phyloP scores from a whole-genome alignment of 2,888 invertebrate species.

The Campoletis raptor region DNA sequence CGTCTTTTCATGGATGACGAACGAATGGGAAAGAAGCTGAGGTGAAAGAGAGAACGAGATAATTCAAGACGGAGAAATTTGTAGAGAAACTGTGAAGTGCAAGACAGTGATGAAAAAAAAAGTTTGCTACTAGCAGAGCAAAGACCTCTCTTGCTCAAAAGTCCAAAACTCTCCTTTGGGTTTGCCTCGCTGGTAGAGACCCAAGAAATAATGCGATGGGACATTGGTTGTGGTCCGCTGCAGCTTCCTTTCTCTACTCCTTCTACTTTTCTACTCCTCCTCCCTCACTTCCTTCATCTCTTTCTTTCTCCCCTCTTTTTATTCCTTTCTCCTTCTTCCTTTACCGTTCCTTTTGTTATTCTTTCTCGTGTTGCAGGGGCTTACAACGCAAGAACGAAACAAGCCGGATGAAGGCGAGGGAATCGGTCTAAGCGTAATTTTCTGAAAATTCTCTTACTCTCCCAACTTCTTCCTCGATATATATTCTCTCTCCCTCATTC shows the following conservation, averaged over 20 bases:
- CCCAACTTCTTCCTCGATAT: constrained; percentile 19
- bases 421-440: constrained; percentile 64
- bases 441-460: constrained; percentile 60
- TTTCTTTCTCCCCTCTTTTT: constrained; percentile 1
- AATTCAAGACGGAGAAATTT: constrained; percentile 25
- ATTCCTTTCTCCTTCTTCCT: not conserved
- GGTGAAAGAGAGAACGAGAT: not conserved
- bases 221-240: constrained; percentile 59
- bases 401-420: constrained; percentile 54
- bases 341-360: constrained; percentile 12
- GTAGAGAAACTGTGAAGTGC: constrained; percentile 33
- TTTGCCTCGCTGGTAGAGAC: constrained; percentile 42
- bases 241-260: constrained; percentile 60
- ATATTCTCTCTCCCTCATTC: not conserved
- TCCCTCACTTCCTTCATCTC: not conserved
- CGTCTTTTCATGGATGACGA: constrained; percentile 5
- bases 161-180: constrained; percentile 55
- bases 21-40: constrained; percentile 15
- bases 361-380: constrained; percentile 36
- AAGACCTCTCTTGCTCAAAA: constrained; percentile 35
- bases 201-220: constrained; percentile 63
- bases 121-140: constrained; percentile 41
- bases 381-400: constrained; percentile 47
- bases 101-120: constrained; percentile 34
- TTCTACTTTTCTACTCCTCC: constrained; percentile 42